These are phyloP conservation scores for Peromyscus leucopus DNA, from an alignment of 2,113 vertebrate genomes.

Conservation along the genomic window DNA sequence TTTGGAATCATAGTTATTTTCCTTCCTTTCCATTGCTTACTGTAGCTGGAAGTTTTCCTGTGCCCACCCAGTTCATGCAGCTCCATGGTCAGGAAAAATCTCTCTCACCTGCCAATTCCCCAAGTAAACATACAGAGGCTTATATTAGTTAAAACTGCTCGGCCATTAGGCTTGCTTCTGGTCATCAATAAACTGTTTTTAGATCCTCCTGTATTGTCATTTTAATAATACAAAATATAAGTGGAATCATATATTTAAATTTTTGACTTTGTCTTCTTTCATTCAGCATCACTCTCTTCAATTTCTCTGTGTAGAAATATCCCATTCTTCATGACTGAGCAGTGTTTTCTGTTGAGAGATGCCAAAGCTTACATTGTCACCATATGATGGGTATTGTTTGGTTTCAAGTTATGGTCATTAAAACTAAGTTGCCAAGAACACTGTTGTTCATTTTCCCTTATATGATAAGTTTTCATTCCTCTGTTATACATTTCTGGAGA, in stretches of 20 bases:
- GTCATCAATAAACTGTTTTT: not conserved
- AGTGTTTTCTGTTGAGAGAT: no score
- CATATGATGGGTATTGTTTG: not conserved
- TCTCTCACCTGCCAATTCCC: no score
- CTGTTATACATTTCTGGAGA: not conserved
- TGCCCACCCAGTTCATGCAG: no score
- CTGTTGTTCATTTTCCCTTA: not conserved
- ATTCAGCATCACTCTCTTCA: no score
- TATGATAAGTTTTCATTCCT: not conserved
- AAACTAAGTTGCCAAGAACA: not conserved
- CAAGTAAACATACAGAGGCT: no score
- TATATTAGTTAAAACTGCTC: no score
- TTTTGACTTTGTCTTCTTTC: not conserved
- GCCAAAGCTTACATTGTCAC: not conserved
- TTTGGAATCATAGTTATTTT: not conserved
- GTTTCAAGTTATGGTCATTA: not conserved
- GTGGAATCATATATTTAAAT: not conserved
- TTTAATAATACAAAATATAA: not conserved
- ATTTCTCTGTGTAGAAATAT: not conserved
- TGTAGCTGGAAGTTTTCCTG: no score
- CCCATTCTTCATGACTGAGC: not conserved
- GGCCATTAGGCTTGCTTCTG: no score
- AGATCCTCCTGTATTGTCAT: not conserved
- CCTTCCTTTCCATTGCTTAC: not conserved
- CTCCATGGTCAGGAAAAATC: no score